These are phyloP conservation scores for Spisula solida DNA, from an alignment of 2,888 invertebrate genomes.

Conservation along the genomic window DNA sequence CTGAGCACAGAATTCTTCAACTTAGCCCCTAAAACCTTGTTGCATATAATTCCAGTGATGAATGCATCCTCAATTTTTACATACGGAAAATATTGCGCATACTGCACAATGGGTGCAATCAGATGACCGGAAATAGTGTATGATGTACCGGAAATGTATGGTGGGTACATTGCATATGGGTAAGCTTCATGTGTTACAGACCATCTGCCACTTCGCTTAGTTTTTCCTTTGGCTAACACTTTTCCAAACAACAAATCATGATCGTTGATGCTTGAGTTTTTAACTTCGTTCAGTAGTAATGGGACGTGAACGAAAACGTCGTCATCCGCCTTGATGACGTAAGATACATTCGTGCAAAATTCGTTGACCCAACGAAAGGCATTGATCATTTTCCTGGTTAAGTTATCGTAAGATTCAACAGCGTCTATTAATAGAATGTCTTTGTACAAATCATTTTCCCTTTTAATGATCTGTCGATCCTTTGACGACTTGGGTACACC, in stretches of 20 bases:
- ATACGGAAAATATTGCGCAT: conserved; percentile 69
- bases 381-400: conserved; percentile 64
- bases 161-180: conserved; percentile 69
- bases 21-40: conserved; percentile 9
- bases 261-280: conserved; percentile 9
- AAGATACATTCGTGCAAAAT: conserved; percentile 56
- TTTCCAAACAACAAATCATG: conserved; percentile 63
- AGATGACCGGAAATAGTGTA: conserved; percentile 72
- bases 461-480: neutral
- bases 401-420: conserved; percentile 58
- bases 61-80: conserved; percentile 79
- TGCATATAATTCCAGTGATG: conserved; percentile 77
- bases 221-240: conserved; percentile 46
- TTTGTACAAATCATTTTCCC: conserved; percentile 43
- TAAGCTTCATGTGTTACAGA: conserved; percentile 59
- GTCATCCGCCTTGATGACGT: conserved; percentile 67
- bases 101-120: conserved; percentile 55
- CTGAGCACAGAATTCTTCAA: neutral
- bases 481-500: neutral
- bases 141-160: conserved; percentile 72
- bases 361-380: conserved; percentile 58
- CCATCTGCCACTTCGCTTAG: conserved; percentile 68
- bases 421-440: conserved; percentile 64
- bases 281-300: conserved; percentile 39
- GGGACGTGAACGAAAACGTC: conserved; percentile 64